phyloP scores from a whole-genome alignment of 2,113 vertebrate genomes.

The Ceyx cyanopectus region DNA sequence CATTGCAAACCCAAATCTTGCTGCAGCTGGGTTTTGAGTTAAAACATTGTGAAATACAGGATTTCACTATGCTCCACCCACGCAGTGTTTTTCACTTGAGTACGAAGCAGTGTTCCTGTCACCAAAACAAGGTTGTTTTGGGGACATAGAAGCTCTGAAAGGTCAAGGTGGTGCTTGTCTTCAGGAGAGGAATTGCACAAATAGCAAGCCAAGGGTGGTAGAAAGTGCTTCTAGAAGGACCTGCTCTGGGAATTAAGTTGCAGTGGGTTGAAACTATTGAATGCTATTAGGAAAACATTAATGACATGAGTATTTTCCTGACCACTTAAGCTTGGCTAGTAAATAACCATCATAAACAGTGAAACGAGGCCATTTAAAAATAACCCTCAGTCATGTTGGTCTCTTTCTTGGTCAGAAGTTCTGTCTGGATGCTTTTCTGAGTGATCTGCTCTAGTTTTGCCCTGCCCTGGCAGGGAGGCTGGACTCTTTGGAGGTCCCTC shows the following conservation, averaged over 20 bases:
- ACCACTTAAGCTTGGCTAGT: background rate
- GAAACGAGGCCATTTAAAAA: background rate
- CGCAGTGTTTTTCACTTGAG: constrained; percentile 63
- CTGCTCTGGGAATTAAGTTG: background rate
- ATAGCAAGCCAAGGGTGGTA: background rate
- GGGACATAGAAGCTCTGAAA: background rate
- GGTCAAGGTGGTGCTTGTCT: background rate
- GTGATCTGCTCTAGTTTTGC: no score
- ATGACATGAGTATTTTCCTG: background rate
- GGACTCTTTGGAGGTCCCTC: no score
- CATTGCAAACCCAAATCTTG: constrained; percentile 43
- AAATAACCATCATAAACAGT: background rate
- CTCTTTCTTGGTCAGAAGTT: background rate
- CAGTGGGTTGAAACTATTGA: background rate
- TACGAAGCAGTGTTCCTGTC: constrained; percentile 41
- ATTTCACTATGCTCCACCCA: constrained; percentile 59
- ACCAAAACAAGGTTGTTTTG: constrained; percentile 48
- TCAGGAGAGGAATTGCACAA: background rate
- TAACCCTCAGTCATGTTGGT: background rate
- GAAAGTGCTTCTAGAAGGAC: background rate
- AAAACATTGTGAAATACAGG: constrained; percentile 76
- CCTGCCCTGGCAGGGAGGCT: no score
- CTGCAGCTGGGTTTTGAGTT: constrained; percentile 70
- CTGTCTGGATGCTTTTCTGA: no score
- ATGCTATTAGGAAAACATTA: background rate